These are phyloP conservation scores for Meandrusa payeni DNA, from an alignment of 2,888 invertebrate species.

Conservation along the genomic window DNA sequence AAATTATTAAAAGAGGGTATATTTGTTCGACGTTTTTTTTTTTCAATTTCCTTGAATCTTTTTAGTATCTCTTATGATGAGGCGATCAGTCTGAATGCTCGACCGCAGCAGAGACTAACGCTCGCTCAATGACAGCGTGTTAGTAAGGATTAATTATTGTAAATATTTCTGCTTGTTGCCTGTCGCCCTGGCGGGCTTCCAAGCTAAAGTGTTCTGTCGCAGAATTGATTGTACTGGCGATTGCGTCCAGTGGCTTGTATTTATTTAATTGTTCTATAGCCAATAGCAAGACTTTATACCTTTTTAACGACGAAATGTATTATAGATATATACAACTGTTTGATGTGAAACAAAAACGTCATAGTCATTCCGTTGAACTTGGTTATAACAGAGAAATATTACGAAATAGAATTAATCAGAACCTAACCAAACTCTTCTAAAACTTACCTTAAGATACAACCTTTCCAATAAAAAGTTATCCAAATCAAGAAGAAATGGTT, in stretches of 20 bases:
- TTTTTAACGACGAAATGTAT: conserved; percentile 1
- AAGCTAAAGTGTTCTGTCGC: conserved; percentile 44
- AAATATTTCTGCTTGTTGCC: conserved; percentile 38
- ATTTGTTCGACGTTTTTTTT: too few relatives aligned
- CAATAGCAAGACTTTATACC: not conserved
- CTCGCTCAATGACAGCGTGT: conserved; percentile 15
- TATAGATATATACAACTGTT: too few relatives aligned
- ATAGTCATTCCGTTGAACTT: too few relatives aligned
- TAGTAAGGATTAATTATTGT: conserved; percentile 34
- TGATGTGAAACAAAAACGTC: too few relatives aligned
- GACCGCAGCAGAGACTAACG: conserved; percentile 24
- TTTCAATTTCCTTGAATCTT: not conserved
- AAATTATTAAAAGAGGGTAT: too few relatives aligned
- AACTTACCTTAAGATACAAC: too few relatives aligned
- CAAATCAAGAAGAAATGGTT: too few relatives aligned
- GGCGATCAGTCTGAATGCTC: conserved; percentile 27
- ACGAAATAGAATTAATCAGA: too few relatives aligned
- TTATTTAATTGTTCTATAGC: conserved; percentile 8
- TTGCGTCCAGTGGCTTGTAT: conserved; percentile 28
- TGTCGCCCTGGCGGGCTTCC: conserved; percentile 53
- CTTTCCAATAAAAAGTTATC: too few relatives aligned
- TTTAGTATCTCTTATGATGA: conserved; percentile 2
- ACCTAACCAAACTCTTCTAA: too few relatives aligned
- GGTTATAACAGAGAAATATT: too few relatives aligned
- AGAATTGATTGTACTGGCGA: conserved; percentile 37